Base-by-base conservation (phyloP, 2,113 vertebrate species). In the Pomatorhinus ruficollis region DNA sequence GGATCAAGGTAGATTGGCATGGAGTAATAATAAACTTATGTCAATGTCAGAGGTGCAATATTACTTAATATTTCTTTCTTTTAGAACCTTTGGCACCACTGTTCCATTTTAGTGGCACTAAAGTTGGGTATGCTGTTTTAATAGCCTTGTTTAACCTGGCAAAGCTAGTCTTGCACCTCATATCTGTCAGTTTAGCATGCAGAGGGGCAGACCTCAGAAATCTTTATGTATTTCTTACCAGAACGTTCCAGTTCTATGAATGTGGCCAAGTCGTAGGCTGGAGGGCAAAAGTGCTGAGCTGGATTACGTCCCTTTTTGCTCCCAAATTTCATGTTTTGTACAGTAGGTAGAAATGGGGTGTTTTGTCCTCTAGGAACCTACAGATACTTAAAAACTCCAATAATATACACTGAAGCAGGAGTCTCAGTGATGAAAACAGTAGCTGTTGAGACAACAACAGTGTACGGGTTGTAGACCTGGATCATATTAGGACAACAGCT, bases 41-140 rank as follows among this genome's bases (percentile, higher is more conserved):
- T 96, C 95, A 92, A 90, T 93, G 92, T 97, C 95, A 95, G 91
- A 96, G 83, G 86, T 94, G 92, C 89, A 94, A 50, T 91, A 91
- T 96, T 97, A 93, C 83, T 97, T 97, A 93, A 95, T 97, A 97
- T 97, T 97, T 97, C 94, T 97, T 97, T 95, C 92, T 96, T 75
- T 66, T 94, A 92, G 93, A 92, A 74, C 90, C 66, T 66, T 93
- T 98, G 97, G 96, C 96, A 97, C 65, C 64, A 86, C 35, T 71
- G 52, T 64, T 95, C 79, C 86, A 47, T 96, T 94, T 95, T 91
- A 94, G 72, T 97, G 97, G 96, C 97, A 96, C 82, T 93, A 93
- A 97, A 97, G 87, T 79, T 90, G 91, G 89, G 88, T 93, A 95
- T 90, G 79, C 72, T 95, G 65, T 89, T 97, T 98, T 97, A 95